phyloP scores from a whole-genome alignment of 2,797 vertebrate species.

The Crocidura indochinensis region DNA sequence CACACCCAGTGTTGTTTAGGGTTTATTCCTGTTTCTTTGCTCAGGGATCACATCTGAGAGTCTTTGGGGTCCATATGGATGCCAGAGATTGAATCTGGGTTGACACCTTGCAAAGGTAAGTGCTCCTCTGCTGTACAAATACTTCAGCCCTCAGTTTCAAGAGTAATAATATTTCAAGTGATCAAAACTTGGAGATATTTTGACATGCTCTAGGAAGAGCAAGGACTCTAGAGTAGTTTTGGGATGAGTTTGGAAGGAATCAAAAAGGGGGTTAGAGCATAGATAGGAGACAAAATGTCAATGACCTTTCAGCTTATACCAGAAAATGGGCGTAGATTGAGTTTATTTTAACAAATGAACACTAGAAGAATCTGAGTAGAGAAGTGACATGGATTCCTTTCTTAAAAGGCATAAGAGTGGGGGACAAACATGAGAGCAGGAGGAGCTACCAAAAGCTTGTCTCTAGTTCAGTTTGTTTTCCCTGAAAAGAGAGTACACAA shows the following conservation, averaged over 20 bases:
- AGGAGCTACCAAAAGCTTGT: not conserved
- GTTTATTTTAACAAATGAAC: conserved; percentile 30
- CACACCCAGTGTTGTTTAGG: too few species aligned
- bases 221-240: not conserved
- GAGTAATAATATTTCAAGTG: not conserved
- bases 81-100: too few species aligned
- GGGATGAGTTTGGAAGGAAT: not conserved
- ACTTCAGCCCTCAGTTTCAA: not conserved
- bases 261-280: not conserved
- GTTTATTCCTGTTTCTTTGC: too few species aligned
- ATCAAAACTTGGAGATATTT: not conserved
- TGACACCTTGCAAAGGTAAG: too few species aligned
- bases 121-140: too few species aligned
- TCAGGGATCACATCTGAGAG: too few species aligned
- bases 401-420: not conserved
- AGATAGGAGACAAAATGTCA: not conserved
- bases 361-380: conserved; percentile 4
- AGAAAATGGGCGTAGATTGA: not conserved
- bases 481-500: not conserved
- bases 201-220: not conserved
- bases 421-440: not conserved
- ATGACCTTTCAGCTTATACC: not conserved
- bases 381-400: conserved; percentile 13
- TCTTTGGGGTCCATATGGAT: too few species aligned
- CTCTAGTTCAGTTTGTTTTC: conserved; percentile 8